Percentiles rank a stretch among this genome's conserved stretches.
Conservation (phyloP, 92 coral and sea anemone genomes). For the Anthopleura xanthogrammica region DNA sequence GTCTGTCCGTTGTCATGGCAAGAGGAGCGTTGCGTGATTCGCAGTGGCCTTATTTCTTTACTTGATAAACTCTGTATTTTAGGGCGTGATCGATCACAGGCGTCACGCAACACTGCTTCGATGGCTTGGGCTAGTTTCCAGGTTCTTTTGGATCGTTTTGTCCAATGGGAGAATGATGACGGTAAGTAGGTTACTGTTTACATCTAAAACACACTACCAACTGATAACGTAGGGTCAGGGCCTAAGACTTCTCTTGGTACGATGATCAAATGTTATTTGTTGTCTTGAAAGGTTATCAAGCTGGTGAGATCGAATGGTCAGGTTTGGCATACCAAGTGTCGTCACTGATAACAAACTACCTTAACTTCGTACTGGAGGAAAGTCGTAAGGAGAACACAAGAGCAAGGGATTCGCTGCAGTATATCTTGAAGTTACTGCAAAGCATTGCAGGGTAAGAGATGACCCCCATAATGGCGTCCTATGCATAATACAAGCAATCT, state of each 20-base stretch:
- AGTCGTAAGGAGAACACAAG: slow-evolving; percentile 46
- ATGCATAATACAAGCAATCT: too few species aligned
- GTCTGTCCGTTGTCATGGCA: slow-evolving; percentile 87
- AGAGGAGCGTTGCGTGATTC: slow-evolving; percentile 88
- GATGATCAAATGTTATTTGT: too few species aligned
- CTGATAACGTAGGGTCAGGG: too few species aligned
- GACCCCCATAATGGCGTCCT: neutral
- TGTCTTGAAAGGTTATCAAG: slow-evolving; percentile 52
- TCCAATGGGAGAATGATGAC: slow-evolving; percentile 90
- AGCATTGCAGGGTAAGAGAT: slow-evolving; percentile 56
- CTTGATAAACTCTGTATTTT: slow-evolving; percentile 79
- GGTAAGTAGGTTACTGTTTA: slow-evolving; percentile 42
- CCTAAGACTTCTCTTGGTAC: too few species aligned
- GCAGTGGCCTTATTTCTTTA: slow-evolving; percentile 79
- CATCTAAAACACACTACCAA: too few species aligned
- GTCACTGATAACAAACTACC: slow-evolving; percentile 82
- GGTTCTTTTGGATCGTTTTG: slow-evolving; percentile 79
- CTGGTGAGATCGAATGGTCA: slow-evolving; percentile 94
- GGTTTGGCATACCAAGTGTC: slow-evolving; percentile 96
- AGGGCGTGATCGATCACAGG: slow-evolving; percentile 46
- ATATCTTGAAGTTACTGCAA: slow-evolving; percentile 79
- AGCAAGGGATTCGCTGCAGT: slow-evolving; percentile 74
- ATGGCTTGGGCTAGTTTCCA: slow-evolving; percentile 94
- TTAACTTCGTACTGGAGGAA: slow-evolving; percentile 68
- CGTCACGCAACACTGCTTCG: slow-evolving; percentile 60